Conservation (phyloP, 1,140 invertebrate species). For the Drosophila subobscura region DNA sequence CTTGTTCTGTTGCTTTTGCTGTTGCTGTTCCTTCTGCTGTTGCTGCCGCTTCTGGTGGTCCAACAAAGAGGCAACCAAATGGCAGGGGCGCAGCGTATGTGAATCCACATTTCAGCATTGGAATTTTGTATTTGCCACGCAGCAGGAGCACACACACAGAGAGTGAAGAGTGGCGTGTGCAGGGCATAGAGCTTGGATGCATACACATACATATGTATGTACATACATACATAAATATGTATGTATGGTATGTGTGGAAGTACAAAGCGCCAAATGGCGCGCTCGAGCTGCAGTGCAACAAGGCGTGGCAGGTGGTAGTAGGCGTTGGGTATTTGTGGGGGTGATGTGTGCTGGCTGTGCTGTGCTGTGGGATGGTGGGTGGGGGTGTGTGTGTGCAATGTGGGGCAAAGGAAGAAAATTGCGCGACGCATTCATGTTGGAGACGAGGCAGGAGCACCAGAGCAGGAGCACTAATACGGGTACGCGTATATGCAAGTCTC, state of each 20-base stretch:
- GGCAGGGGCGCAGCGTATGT: conserved; percentile 17
- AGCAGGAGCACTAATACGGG: neutral
- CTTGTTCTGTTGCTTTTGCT: too few species aligned
- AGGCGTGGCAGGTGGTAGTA: conserved; percentile 47
- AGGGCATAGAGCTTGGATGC: too few species aligned
- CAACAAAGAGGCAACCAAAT: neutral
- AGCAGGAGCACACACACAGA: neutral
- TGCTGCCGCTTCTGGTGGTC: too few species aligned
- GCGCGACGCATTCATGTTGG: conserved; percentile 58
- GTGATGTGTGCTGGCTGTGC: too few species aligned
- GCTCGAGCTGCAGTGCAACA: conserved; percentile 61
- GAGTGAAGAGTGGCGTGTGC: neutral
- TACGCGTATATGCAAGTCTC: conserved; percentile 2
- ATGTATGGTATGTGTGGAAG: neutral
- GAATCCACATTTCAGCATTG: conserved; percentile 48
- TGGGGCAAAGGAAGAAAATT: conserved; percentile 39
- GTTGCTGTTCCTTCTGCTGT: too few species aligned
- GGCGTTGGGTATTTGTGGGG: too few species aligned
- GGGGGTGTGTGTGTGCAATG: conserved; percentile 1
- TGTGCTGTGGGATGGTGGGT: too few species aligned
- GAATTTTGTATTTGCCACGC: conserved; percentile 34
- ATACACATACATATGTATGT: too few species aligned
- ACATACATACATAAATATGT: too few species aligned
- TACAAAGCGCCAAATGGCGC: conserved; percentile 70
- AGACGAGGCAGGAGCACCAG: conserved; percentile 2